Evolutionary conservation across 2,888 invertebrate genomes (phyloP).

Genomic region (Serripes groenlandicus): DNA sequence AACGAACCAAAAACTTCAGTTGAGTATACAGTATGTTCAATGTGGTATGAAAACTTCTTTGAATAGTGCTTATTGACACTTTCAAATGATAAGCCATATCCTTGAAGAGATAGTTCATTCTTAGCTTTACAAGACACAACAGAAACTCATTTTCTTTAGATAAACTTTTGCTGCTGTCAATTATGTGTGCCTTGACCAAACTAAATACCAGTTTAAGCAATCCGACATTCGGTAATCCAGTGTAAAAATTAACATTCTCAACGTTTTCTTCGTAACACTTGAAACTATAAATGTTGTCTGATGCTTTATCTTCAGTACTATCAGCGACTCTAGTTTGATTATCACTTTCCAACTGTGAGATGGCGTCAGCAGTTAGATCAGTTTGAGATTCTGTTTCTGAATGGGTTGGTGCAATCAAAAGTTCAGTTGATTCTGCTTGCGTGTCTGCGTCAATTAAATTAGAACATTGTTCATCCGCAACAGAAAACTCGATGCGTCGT

Average conservation of each 20-base stretch:
- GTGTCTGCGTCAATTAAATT: neutral
- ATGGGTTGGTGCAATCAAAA: neutral
- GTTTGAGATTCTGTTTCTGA: conserved; percentile 26
- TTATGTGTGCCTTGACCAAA: conserved; percentile 27
- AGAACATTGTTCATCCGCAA: neutral
- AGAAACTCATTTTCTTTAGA: conserved; percentile 41
- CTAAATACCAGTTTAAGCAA: conserved; percentile 36
- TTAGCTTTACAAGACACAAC: conserved; percentile 42
- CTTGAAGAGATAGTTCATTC: conserved; percentile 37
- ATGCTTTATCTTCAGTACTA: neutral
- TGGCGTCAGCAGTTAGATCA: conserved; percentile 17
- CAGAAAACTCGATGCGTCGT: conserved; percentile 11
- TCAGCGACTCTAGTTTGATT: neutral
- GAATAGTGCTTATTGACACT: conserved; percentile 33
- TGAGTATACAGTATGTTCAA: conserved; percentile 33
- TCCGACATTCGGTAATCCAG: conserved; percentile 31
- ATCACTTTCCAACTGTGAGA: conserved; percentile 22
- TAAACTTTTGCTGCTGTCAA: conserved; percentile 19
- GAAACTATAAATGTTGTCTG: conserved; percentile 13
- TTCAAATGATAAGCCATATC: conserved; percentile 40
- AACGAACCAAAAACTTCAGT: conserved; percentile 32
- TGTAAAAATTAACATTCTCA: conserved; percentile 40
- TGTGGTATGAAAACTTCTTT: conserved; percentile 35
- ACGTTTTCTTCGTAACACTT: conserved; percentile 24
- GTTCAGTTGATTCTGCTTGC: neutral